A percentile compares a stretch with the other conserved stretches of the same genome.
These are phyloP conservation scores for Tetrax tetrax DNA, from an alignment of 2,113 vertebrate genomes.

Conservation along the genomic window DNA sequence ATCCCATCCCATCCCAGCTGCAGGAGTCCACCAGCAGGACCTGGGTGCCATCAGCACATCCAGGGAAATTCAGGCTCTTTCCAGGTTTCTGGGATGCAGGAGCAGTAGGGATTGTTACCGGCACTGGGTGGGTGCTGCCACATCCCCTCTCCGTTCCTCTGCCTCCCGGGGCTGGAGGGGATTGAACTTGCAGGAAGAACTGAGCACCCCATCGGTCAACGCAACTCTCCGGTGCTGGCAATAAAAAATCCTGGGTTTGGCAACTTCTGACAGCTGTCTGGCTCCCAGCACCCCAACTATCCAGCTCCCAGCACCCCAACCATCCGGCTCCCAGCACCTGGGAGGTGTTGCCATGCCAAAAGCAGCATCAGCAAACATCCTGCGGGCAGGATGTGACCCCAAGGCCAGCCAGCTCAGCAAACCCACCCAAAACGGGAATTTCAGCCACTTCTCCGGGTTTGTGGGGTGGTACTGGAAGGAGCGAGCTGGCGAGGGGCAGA, in stretches of 20 bases:
- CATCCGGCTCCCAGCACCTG: too few species aligned
- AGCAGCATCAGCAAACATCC: not conserved
- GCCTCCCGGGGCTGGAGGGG: not conserved
- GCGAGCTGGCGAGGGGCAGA: not conserved
- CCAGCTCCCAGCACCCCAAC: not conserved
- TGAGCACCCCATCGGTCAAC: accelerated
- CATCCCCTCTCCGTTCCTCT: not conserved
- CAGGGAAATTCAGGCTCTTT: not conserved
- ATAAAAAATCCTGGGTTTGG: not conserved
- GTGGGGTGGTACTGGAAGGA: not conserved
- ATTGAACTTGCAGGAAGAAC: not conserved
- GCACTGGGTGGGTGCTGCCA: not conserved
- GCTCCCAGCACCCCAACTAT: not conserved
- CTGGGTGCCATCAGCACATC: not conserved
- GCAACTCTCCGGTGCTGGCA: not conserved
- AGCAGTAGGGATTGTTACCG: not conserved
- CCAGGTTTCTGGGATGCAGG: not conserved
- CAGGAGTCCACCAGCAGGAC: not conserved
- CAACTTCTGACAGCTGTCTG: not conserved
- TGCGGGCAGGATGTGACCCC: not conserved
- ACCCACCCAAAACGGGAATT: not conserved
- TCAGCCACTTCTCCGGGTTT: not conserved
- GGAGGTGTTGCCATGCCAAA: not conserved
- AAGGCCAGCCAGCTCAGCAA: not conserved
- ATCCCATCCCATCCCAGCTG: not conserved